Percentiles rank a stretch among this genome's conserved stretches.
Conservation (phyloP, 1,140 invertebrate genomes). For the Nebria ingens region DNA sequence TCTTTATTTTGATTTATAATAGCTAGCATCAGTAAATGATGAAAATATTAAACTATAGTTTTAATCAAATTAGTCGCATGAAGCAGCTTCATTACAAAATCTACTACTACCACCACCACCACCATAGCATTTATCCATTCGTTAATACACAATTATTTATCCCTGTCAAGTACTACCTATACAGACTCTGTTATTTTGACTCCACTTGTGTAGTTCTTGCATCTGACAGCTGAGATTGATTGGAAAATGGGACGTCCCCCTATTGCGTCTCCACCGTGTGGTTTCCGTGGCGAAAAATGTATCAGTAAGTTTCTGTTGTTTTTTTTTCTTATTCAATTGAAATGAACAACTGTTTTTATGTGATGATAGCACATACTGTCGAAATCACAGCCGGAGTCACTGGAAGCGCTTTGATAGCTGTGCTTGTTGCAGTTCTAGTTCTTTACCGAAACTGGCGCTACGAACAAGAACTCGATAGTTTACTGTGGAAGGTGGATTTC, state of each 20-base stretch:
- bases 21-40: no score
- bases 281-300: constrained; percentile 85
- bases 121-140: no score
- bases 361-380: constrained; percentile 66
- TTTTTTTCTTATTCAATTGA: no score
- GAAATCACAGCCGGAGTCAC: constrained; percentile 72
- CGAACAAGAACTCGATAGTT: constrained; percentile 86
- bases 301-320: constrained; percentile 66
- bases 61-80: no score
- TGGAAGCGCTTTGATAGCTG: constrained; percentile 58
- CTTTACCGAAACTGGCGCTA: constrained; percentile 87
- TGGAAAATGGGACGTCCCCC: constrained; percentile 70
- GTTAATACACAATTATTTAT: no score
- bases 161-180: neutral
- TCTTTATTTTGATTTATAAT: no score
- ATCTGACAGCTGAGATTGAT: constrained; percentile 53
- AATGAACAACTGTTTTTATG: no score
- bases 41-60: no score
- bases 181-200: neutral
- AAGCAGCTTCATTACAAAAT: no score
- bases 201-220: constrained; percentile 55
- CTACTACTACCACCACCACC: no score
- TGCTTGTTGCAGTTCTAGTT: constrained; percentile 56
- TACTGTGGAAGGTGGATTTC: constrained; percentile 93
- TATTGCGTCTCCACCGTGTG: constrained; percentile 86